A percentile compares a stretch with the other conserved stretches of the same genome.
Conservation (phyloP, 2,888 invertebrate species). For the Platycheirus albimanus region DNA sequence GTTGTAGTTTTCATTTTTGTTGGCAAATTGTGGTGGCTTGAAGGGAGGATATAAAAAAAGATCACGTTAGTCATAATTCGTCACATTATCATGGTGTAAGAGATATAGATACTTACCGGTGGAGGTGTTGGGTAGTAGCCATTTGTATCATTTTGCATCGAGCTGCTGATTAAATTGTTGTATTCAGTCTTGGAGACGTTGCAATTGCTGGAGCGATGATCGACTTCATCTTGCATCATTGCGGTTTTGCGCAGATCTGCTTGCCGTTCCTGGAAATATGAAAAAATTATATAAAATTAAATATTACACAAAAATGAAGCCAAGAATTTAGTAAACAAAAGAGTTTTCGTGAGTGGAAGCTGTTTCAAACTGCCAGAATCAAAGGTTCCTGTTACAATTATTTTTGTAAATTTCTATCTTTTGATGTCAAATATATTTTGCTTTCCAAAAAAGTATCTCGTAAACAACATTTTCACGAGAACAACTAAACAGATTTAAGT, state of each 20-base stretch:
- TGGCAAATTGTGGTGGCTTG: constrained; percentile 81
- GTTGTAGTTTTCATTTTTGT: constrained; percentile 75
- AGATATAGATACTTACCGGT: constrained; percentile 77
- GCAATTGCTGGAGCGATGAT: constrained; percentile 78
- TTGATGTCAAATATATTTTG: too few species aligned
- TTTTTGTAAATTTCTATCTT: too few species aligned
- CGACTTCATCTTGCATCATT: constrained; percentile 81
- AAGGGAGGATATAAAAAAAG: constrained; percentile 1
- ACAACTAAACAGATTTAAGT: too few species aligned
- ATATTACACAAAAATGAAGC: constrained; percentile 15
- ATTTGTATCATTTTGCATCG: constrained; percentile 72
- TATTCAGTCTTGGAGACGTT: constrained; percentile 72
- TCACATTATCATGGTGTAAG: too few species aligned
- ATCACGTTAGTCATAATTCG: constrained; percentile 33
- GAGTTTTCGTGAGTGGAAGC: too few species aligned
- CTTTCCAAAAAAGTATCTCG: too few species aligned
- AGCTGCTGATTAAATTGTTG: constrained; percentile 72
- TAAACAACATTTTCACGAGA: too few species aligned
- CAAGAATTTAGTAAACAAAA: too few species aligned
- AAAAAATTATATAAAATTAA: too few species aligned
- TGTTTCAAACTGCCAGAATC: too few species aligned
- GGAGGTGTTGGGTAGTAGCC: constrained; percentile 77
- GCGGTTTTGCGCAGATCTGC: constrained; percentile 81
- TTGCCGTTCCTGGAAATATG: constrained; percentile 79
- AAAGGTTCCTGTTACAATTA: too few species aligned